These are phyloP conservation scores for Uria aalge DNA, from an alignment of 2,113 vertebrate species.

Conservation along the genomic window DNA sequence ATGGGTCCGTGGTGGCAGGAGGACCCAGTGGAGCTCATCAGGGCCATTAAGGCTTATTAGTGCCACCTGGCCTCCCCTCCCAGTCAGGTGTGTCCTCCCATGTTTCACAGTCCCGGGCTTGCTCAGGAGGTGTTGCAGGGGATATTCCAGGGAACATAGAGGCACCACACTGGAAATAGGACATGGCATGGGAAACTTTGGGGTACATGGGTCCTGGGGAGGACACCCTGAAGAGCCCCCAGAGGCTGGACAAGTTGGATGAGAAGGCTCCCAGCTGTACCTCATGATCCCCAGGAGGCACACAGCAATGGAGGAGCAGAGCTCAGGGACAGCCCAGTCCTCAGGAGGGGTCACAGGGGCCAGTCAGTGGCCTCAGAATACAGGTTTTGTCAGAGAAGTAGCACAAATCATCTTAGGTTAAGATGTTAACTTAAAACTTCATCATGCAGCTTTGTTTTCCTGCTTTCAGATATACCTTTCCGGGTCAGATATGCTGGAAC, in stretches of 20 bases:
- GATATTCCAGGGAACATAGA: fast-evolving
- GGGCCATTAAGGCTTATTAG: background rate
- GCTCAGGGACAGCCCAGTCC: too few relatives aligned
- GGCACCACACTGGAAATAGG: background rate
- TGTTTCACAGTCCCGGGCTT: fast-evolving
- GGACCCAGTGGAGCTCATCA: background rate
- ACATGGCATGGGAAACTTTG: background rate
- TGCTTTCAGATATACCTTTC: background rate
- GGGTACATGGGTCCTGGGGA: background rate
- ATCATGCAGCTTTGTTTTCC: background rate
- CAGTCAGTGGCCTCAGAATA: background rate
- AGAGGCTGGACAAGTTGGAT: background rate
- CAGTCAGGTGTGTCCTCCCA: background rate
- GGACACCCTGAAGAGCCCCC: background rate
- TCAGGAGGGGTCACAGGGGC: too few relatives aligned
- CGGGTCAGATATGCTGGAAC: background rate
- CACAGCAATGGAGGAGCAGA: background rate
- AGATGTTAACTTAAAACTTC: background rate
- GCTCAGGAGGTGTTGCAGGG: background rate
- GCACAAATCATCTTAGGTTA: background rate
- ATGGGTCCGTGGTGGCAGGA: background rate
- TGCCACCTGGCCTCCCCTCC: background rate
- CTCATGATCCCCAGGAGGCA: background rate
- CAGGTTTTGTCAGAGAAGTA: background rate
- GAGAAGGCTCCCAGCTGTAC: background rate